These are phyloP conservation scores for Cathartes aura DNA, from an alignment of 2,113 vertebrate species.

Conservation along the genomic window DNA sequence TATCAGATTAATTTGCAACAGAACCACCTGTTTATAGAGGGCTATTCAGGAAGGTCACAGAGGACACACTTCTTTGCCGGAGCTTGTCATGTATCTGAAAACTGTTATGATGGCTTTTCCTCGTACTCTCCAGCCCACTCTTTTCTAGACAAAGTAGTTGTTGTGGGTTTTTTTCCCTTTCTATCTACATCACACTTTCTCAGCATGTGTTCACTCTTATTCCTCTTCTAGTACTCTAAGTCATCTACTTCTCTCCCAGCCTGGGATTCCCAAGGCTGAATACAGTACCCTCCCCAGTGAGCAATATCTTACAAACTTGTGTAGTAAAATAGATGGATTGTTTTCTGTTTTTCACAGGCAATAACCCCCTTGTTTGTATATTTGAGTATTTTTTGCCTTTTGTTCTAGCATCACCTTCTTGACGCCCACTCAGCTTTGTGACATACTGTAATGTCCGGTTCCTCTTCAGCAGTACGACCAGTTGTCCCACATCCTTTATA, in stretches of 20 bases:
- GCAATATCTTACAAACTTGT: background rate
- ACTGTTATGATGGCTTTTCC: background rate
- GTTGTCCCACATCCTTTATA: background rate
- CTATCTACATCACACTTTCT: background rate
- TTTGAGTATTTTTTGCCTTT: background rate
- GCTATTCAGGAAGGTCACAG: background rate
- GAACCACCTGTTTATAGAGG: background rate
- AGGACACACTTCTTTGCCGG: background rate
- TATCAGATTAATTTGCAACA: too few relatives aligned
- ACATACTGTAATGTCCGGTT: rapidly evolving
- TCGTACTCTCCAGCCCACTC: background rate
- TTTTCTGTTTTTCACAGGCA: background rate
- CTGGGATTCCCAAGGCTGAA: background rate
- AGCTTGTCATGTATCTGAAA: background rate
- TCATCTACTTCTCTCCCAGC: background rate
- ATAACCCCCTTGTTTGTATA: background rate
- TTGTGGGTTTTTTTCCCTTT: background rate
- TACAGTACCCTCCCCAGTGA: background rate
- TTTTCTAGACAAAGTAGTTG: background rate
- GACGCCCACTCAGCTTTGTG: background rate
- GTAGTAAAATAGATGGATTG: background rate
- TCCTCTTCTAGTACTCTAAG: background rate
- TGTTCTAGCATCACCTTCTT: background rate
- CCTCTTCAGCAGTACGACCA: background rate
- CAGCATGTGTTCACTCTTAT: background rate